Percentiles rank a stretch among this genome's conserved stretches.
These are phyloP conservation scores for Pelmatolapia mariae DNA, from an alignment of 2,113 vertebrate genomes.

Conservation along the genomic window DNA sequence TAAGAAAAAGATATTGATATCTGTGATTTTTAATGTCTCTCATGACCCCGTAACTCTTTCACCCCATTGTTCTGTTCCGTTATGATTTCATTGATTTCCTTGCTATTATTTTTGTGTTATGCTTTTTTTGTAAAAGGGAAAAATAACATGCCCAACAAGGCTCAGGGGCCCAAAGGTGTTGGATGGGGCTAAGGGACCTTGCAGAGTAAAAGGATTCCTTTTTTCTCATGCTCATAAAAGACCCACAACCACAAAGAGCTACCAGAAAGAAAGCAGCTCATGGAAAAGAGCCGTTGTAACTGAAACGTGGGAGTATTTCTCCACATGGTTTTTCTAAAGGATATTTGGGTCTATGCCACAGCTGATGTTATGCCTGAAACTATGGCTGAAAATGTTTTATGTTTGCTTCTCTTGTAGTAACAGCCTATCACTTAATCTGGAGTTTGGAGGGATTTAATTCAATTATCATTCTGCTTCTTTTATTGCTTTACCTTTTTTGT, in stretches of 20 bases:
- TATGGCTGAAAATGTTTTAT: not conserved
- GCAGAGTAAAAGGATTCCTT: not conserved
- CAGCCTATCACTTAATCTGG: not conserved
- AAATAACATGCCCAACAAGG: not conserved
- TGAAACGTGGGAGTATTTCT: not conserved
- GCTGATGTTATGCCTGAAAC: not conserved
- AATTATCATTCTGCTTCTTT: not conserved
- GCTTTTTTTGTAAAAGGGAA: not conserved
- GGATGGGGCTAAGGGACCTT: not conserved
- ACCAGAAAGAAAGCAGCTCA: not conserved
- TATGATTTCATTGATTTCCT: not conserved
- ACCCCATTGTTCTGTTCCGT: not conserved
- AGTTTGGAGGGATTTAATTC: not conserved
- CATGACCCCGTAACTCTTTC: not conserved
- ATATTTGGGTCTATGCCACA: not conserved
- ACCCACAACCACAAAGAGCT: not conserved
- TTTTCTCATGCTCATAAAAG: not conserved
- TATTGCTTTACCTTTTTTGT: not conserved
- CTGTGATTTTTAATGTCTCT: not conserved
- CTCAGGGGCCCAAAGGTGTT: not conserved
- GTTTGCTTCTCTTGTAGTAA: not conserved
- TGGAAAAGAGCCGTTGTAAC: not conserved
- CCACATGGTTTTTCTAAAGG: not conserved
- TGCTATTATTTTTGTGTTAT: not conserved
- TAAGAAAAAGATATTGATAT: not conserved